These are phyloP conservation scores for Pterostichus madidus DNA, from an alignment of 2,888 invertebrate species.

Conservation along the genomic window DNA sequence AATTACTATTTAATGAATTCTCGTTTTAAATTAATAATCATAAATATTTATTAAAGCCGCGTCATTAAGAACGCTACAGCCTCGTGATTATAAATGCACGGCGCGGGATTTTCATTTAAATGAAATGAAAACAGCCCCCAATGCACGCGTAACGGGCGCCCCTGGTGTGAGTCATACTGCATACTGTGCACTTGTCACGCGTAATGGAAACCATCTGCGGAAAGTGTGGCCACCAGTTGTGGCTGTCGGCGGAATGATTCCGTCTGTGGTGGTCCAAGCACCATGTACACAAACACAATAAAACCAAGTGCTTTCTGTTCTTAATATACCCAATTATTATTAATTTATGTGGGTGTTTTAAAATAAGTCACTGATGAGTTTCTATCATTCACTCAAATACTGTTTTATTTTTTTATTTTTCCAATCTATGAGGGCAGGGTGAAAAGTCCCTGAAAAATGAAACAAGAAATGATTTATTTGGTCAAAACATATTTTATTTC, in stretches of 20 bases:
- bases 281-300: no score
- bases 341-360: no score
- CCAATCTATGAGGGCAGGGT: no score
- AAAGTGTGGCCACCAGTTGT: background rate
- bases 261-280: conserved; percentile 10
- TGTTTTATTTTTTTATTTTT: no score
- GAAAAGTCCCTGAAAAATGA: no score
- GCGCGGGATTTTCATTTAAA: conserved; percentile 45
- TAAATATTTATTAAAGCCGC: conserved; percentile 54
- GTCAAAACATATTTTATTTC: no score
- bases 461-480: no score
- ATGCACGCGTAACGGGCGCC: conserved; percentile 23
- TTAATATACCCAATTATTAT: no score
- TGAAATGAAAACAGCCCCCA: conserved; percentile 31
- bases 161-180: conserved; percentile 27
- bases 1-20: conserved; percentile 59
- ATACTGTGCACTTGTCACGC: conserved; percentile 57
- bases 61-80: conserved; percentile 47
- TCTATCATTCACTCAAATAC: no score
- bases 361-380: no score
- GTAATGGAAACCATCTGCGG: conserved; percentile 64
- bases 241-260: conserved; percentile 3
- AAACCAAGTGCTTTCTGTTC: no score
- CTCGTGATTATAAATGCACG: conserved; percentile 45
- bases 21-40: conserved; percentile 50